These are phyloP conservation scores for Physeter macrocephalus DNA, from an alignment of 2,113 vertebrate species.

Conservation along the genomic window DNA sequence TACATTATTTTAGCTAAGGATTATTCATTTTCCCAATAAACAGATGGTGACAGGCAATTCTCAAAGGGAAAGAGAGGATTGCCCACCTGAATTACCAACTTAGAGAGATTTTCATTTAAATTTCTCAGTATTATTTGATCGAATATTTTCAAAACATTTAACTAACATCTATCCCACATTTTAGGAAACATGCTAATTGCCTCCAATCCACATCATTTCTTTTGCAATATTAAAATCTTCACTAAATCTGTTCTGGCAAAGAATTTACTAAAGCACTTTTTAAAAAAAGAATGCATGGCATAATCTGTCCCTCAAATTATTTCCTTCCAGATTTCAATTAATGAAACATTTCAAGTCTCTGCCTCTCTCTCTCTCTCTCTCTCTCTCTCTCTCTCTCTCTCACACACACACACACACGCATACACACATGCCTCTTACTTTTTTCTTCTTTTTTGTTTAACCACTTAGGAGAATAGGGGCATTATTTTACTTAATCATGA, in stretches of 20 bases:
- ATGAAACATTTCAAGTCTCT: background rate
- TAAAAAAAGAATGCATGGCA: background rate
- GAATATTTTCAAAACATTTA: constrained; percentile 21
- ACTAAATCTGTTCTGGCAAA: background rate
- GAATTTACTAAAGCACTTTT: background rate
- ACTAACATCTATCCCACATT: background rate
- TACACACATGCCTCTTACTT: background rate
- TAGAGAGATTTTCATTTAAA: constrained; percentile 4
- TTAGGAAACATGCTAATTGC: background rate
- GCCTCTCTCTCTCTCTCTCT: background rate
- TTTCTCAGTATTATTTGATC: background rate
- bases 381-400: background rate
- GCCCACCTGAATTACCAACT: background rate
- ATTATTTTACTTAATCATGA: background rate
- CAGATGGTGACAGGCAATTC: background rate
- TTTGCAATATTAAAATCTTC: background rate
- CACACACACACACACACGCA: background rate
- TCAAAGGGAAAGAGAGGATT: background rate
- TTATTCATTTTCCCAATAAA: background rate
- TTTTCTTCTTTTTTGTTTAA: background rate
- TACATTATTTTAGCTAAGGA: background rate
- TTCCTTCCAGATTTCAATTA: constrained; percentile 23
- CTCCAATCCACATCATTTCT: background rate
- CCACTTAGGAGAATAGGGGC: background rate
- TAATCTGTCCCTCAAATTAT: background rate